These are phyloP conservation scores for Hyperopisus bebe DNA, from an alignment of 2,113 vertebrate species.

Conservation along the genomic window DNA sequence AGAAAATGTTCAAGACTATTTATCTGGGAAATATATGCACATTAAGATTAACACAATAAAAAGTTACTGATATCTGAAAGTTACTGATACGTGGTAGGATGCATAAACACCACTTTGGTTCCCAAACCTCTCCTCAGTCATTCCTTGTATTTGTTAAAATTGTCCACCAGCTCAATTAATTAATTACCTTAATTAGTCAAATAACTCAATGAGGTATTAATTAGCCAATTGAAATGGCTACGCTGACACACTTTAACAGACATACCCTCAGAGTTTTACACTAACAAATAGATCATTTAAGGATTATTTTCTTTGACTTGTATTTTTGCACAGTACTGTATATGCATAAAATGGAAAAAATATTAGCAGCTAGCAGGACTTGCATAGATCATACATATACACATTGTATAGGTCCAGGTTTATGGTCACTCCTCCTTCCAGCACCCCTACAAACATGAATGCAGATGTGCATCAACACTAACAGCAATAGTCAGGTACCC, in stretches of 20 bases:
- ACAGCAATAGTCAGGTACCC: neutral
- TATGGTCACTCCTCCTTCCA: neutral
- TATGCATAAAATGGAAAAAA: neutral
- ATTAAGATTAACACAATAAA: too few species aligned
- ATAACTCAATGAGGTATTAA: too few species aligned
- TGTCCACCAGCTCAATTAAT: too few species aligned
- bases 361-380: neutral
- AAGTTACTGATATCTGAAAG: too few species aligned
- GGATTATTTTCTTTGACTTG: neutral
- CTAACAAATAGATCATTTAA: neutral
- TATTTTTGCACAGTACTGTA: neutral
- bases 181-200: too few species aligned
- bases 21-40: neutral
- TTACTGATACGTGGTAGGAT: too few species aligned
- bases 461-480: neutral
- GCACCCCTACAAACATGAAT: neutral
- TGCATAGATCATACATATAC: neutral
- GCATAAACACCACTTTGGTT: too few species aligned
- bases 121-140: too few species aligned
- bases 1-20: neutral
- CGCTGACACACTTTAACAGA: neutral
- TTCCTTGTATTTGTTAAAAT: too few species aligned
- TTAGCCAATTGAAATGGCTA: neutral
- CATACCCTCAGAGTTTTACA: neutral
- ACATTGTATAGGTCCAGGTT: neutral